Percentiles rank a stretch among this genome's conserved stretches.
Evolutionary conservation across 2,113 vertebrate genomes (phyloP).

Genomic region (Rhinogobius similis): DNA sequence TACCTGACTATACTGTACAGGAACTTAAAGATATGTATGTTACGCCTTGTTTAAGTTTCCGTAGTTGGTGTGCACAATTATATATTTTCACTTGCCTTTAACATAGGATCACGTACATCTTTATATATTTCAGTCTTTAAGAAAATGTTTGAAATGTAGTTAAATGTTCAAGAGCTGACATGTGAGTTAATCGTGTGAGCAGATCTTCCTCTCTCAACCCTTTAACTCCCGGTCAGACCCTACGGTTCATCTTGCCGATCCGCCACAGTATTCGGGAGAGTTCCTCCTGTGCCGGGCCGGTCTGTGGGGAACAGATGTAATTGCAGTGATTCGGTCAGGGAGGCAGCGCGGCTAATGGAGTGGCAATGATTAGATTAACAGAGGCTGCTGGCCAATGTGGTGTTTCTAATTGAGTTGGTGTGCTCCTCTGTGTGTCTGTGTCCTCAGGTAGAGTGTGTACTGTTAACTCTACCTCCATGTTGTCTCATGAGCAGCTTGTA

Average conservation of each 20-base stretch:
- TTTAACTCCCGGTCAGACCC: neutral
- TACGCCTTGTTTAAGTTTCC: no score
- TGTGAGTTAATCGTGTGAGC: no score
- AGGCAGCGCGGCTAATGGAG: conserved; percentile 55
- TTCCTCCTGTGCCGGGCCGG: conserved; percentile 37
- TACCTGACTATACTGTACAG: no score
- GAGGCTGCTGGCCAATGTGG: conserved; percentile 48
- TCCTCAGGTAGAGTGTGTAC: neutral
- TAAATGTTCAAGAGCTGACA: no score
- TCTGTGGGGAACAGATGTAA: conserved; percentile 40
- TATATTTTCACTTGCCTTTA: no score
- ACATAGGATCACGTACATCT: no score
- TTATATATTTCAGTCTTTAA: no score
- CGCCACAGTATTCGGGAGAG: conserved; percentile 8
- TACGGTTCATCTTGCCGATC: neutral
- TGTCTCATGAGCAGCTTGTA: neutral
- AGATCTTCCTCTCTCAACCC: neutral
- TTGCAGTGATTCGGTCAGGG: conserved; percentile 38
- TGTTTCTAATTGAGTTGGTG: conserved; percentile 63
- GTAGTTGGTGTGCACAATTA: no score
- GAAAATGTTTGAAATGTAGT: no score
- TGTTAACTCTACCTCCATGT: conserved; percentile 9
- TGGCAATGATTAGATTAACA: conserved; percentile 60
- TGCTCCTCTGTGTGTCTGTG: conserved; percentile 14
- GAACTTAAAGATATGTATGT: no score